Evolutionary conservation across 2,888 invertebrate genomes (phyloP).

Genomic region (Acanthosepion esculentum): DNA sequence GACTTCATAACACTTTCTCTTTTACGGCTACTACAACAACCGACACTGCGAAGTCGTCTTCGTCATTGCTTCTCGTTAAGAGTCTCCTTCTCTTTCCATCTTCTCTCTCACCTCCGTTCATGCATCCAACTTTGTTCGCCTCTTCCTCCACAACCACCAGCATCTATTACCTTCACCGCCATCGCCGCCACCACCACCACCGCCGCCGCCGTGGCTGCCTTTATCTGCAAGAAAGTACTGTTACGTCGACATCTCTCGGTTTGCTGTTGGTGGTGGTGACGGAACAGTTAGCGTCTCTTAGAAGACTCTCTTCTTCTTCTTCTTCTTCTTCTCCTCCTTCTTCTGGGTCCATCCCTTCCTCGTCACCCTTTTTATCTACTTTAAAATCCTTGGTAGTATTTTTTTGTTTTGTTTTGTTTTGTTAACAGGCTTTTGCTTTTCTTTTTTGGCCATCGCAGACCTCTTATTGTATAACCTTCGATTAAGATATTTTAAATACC

Average conservation of each 20-base stretch:
- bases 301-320: background rate
- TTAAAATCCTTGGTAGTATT: no score
- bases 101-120: background rate
- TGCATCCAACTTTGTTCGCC: background rate
- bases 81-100: background rate
- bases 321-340: background rate
- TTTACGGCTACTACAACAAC: background rate
- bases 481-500: no score
- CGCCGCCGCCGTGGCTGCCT: background rate
- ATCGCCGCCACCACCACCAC: background rate
- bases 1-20: background rate
- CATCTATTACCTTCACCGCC: background rate
- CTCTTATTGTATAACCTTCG: no score
- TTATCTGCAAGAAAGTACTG: constrained; percentile 10
- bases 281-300: background rate
- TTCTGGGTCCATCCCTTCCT: background rate
- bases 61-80: background rate
- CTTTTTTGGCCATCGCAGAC: no score
- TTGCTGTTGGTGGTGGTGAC: background rate
- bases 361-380: no score
- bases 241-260: background rate
- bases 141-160: no score
- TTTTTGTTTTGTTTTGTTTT: no score
- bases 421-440: no score
- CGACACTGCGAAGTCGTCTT: background rate